Evolutionary conservation across 2,888 invertebrate genomes (phyloP), one percentile per base, ranked within the genome.

Genomic region (Itoplectis maculator): DNA sequence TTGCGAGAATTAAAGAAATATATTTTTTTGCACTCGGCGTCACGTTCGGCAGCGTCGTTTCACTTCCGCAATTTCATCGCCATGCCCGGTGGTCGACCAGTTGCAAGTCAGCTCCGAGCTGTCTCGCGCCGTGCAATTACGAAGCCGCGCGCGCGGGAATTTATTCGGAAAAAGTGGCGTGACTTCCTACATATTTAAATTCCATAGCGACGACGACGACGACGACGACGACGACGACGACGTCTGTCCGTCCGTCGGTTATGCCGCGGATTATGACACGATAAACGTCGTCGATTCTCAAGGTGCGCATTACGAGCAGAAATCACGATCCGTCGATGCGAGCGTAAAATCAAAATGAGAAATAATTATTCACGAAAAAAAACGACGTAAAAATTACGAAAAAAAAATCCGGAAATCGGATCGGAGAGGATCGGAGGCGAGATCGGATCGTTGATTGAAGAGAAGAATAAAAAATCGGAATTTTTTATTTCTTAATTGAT

Each of bases 21-120:
- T n/a, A n/a, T 56, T n/a, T 56, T 56, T 56, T n/a, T 56, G 20
- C 5, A 1, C 29, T 6, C 13, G 20, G 13, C 7, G 1, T 29
- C 29, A 18, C 23, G 47, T 18, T 47, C 51, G 63, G n/a, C 20
- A 68, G 15, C 15, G 63, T 7, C 13, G 4, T 69, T 68, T 23
- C 18, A 59, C 61, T 77, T 56, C 68, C 76, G 68, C 40, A 23
- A 51, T 37, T 29, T 18, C 29, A 54, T 65, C 35, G 49, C 11
- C 4, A 35, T 66, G 66, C 47, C 35, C 54, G 9, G 59, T 68
- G 9, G 59, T 68, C 63, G 15, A 51, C 56, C 68, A 77, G 29
- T 72, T 77, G 81, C 81, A 81, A 81, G 81, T 81, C 81, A 76
- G 68, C 68, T 54, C n/a, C 42, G 42, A 47, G 8, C 42, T 15